Evolutionary conservation across 2,113 vertebrate species (phyloP).

Genomic region (Xiphias gladius): DNA sequence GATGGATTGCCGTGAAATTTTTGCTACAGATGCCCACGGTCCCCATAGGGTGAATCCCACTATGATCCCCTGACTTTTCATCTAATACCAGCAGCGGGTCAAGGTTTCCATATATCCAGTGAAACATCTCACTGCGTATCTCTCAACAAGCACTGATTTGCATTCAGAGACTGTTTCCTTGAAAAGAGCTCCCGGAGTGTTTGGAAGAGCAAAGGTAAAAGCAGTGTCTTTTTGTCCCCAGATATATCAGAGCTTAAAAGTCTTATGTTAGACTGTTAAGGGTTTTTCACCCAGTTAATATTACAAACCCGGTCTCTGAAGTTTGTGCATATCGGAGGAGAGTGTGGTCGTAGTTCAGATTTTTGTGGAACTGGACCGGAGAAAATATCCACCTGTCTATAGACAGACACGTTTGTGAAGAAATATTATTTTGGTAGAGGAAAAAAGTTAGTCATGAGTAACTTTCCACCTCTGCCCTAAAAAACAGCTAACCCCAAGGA

Average conservation of each 20-base stretch:
- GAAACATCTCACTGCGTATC: background rate
- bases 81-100: background rate
- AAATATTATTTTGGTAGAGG: background rate
- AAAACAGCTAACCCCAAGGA: conserved; percentile 26
- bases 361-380: too few species aligned
- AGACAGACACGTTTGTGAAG: background rate
- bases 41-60: background rate
- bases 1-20: background rate
- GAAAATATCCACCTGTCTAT: too few species aligned
- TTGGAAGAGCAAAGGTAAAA: too few species aligned
- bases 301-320: background rate
- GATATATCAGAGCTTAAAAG: too few species aligned
- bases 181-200: too few species aligned
- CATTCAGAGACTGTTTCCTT: background rate
- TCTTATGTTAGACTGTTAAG: too few species aligned
- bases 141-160: background rate
- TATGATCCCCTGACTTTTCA: background rate
- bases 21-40: background rate
- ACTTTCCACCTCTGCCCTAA: conserved; percentile 13
- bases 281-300: too few species aligned
- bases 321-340: background rate
- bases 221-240: too few species aligned
- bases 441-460: background rate
- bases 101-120: background rate
- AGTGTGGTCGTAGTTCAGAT: background rate